These are phyloP conservation scores for Hydrozoanthus gracilis DNA, from an alignment of 92 coral and sea anemone species.

Conservation along the genomic window DNA sequence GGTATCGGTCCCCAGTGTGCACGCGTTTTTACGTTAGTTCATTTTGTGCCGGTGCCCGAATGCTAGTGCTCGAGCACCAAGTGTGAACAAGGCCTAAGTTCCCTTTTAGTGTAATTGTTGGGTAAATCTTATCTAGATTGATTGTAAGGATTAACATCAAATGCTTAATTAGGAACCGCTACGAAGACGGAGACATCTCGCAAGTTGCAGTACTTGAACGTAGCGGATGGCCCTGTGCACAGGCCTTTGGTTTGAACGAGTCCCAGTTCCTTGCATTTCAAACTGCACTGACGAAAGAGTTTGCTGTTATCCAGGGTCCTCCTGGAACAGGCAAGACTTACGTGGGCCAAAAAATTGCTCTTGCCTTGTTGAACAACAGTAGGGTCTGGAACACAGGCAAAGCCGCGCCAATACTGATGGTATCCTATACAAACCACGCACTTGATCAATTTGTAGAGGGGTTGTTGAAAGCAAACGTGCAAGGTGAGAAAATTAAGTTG, in stretches of 20 bases:
- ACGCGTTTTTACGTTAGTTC: too few species aligned
- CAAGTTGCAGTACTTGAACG: constrained; percentile 49
- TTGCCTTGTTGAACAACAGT: constrained; percentile 67
- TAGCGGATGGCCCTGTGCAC: constrained; percentile 80
- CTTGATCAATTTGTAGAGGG: constrained; percentile 94
- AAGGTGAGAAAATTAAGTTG: not conserved
- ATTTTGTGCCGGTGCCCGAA: too few species aligned
- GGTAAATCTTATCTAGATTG: too few species aligned
- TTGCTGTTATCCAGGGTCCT: constrained; percentile 95
- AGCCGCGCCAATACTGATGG: constrained; percentile 78
- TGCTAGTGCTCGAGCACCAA: too few species aligned
- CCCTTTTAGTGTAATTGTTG: too few species aligned
- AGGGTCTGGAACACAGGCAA: constrained; percentile 55
- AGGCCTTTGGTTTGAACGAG: constrained; percentile 81
- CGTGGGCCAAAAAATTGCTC: constrained; percentile 91
- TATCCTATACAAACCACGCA: constrained; percentile 93
- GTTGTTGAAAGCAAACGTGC: constrained; percentile 51
- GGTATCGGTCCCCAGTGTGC: too few species aligned
- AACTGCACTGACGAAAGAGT: constrained; percentile 80
- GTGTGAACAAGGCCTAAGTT: too few species aligned
- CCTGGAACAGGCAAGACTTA: constrained; percentile 98
- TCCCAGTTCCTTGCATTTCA: constrained; percentile 90
- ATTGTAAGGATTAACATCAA: too few species aligned
- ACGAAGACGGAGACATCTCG: constrained; percentile 19
- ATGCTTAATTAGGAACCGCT: not conserved